Percentiles rank a stretch among this genome's conserved stretches.
These are phyloP conservation scores for Drosophila yakuba DNA, from an alignment of 1,140 invertebrate species.

Conservation along the genomic window DNA sequence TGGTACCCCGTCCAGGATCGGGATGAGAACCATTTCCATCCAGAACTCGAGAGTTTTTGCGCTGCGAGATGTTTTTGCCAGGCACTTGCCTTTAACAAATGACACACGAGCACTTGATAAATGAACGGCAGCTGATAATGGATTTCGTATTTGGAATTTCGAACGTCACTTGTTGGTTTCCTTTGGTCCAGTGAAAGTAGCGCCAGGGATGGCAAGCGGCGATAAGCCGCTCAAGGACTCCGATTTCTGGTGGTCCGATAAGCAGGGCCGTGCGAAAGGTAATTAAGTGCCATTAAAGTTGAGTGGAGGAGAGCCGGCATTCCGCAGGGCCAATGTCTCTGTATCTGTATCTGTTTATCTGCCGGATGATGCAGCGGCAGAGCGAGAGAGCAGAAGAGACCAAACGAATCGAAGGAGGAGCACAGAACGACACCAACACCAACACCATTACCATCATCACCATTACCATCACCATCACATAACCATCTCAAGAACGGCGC, in stretches of 20 bases:
- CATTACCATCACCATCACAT: constrained; percentile 4
- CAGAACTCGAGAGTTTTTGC: constrained; percentile 47
- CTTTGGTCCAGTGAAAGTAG: constrained; percentile 66
- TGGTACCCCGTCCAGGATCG: constrained; percentile 9
- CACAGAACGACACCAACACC: constrained; percentile 36
- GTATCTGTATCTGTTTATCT: constrained; percentile 62
- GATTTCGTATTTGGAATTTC: constrained; percentile 21
- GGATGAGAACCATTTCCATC: constrained; percentile 3
- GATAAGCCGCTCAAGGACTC: constrained; percentile 44
- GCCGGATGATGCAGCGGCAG: constrained; percentile 56
- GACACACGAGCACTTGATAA: constrained; percentile 75
- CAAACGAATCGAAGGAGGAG: constrained; percentile 53
- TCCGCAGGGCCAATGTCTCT: constrained; percentile 39
- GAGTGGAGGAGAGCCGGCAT: constrained; percentile 53
- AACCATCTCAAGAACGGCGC: constrained; percentile 13
- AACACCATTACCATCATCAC: not conserved
- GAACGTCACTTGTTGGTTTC: not conserved
- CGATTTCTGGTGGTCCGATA: constrained; percentile 71
- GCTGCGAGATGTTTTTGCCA: constrained; percentile 39
- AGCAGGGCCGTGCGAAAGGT: constrained; percentile 60
- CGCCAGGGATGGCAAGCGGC: constrained; percentile 55
- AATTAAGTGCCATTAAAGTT: constrained; percentile 79
- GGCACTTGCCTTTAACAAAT: constrained; percentile 69
- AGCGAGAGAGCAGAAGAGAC: constrained; percentile 30
- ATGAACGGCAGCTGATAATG: constrained; percentile 73